phyloP scores from a whole-genome alignment of 2,888 invertebrate genomes.

The Pycnomerus fuliginosus region DNA sequence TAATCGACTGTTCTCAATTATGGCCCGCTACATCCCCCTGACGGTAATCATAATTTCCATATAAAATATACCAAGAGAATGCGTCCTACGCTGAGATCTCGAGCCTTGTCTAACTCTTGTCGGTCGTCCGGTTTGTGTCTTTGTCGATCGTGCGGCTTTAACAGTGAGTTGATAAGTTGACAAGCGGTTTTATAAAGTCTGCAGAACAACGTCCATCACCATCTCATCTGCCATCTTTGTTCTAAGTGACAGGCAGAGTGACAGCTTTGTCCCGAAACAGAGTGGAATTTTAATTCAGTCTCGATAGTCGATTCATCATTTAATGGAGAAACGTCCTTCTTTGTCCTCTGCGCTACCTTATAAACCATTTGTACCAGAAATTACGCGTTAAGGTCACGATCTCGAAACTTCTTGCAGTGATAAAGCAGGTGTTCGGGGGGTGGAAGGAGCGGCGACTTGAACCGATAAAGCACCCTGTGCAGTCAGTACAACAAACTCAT shows the following conservation, averaged over 20 bases:
- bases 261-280: slow-evolving; percentile 50
- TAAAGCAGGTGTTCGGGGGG: too few species aligned
- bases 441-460: slow-evolving; percentile 12
- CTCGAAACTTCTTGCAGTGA: too few species aligned
- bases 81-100: slow-evolving; percentile 7
- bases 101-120: slow-evolving; percentile 3
- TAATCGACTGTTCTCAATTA: slow-evolving; percentile 26
- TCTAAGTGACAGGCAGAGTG: slow-evolving; percentile 51
- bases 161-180: slow-evolving; percentile 32
- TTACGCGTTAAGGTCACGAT: too few species aligned
- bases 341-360: too few species aligned
- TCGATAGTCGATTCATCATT: slow-evolving; percentile 27
- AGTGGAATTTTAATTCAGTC: slow-evolving; percentile 51
- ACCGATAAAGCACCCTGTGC: slow-evolving; percentile 30
- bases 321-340: slow-evolving; percentile 15
- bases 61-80: slow-evolving; percentile 16
- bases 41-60: slow-evolving; percentile 26
- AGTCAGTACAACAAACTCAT: slow-evolving; percentile 56
- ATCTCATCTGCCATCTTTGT: slow-evolving; percentile 49
- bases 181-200: slow-evolving; percentile 36
- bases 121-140: slow-evolving; percentile 10
- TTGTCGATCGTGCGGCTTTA: slow-evolving; percentile 14
- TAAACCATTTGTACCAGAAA: too few species aligned
- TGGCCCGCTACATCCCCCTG: slow-evolving; percentile 20
- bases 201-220: slow-evolving; percentile 37